Base-by-base conservation (phyloP, 2,888 invertebrate species). In the Synergus itoensis region DNA sequence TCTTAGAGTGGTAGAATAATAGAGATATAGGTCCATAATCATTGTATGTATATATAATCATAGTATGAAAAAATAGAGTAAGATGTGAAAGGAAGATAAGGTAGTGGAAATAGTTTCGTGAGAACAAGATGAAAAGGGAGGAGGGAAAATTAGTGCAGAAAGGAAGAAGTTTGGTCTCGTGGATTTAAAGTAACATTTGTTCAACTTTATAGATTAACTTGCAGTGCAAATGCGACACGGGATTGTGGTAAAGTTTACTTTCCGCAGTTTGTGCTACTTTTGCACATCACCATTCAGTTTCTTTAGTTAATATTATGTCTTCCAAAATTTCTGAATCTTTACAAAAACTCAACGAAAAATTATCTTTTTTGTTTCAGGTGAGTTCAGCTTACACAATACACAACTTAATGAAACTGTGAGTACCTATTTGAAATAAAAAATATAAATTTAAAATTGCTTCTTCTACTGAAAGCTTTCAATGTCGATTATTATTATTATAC, bases 251-350 rank as follows among this genome's bases (percentile, higher is more conserved):
- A 67, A 67, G 67, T 18, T n/a, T 45, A 18, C 40, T 21, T 67
- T 43, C 12, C n/a, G 43, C 43, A 67, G 43, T 67, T 67, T 67
- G 67, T 18, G 21, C 67, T 67, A 67, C 41, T 67, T 67, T 67
- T 12, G 41, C 43, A 18, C 18, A 43, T 43, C 67, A 45, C 18
- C 43, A 67, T 43, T 43, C 45, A 36, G 14, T 16, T 40, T 65
- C 36, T 18, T 41, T 21, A 12, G 21, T 12, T 11, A 12, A 18
- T 8, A 60, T 4, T 21, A 21, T 4, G 5, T 21, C 12, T 60
- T 21, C 12, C 0, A 60, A 12, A 21, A 60, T 12, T 60, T 12
- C 4, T 21, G 21, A n/a, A 21, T 60, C 12, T 11, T 28, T 28
- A 28, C 28, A 28, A 28, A 28, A 28, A 28, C 21, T 60, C 11